These are phyloP conservation scores for Meliscaeva auricollis DNA, from an alignment of 2,888 invertebrate genomes.

Conservation along the genomic window DNA sequence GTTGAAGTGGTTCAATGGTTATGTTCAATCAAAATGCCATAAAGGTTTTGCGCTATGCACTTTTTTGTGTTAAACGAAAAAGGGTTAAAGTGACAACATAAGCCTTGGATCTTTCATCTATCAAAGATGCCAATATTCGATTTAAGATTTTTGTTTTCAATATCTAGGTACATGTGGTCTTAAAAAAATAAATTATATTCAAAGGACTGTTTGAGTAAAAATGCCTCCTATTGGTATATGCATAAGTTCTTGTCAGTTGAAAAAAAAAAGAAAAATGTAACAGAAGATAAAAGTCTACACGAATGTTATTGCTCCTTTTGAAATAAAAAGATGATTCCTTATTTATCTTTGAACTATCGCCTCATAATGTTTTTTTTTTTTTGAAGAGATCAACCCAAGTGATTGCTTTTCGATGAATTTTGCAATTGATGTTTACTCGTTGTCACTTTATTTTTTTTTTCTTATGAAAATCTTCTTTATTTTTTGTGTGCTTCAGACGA, in stretches of 20 bases:
- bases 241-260: not conserved
- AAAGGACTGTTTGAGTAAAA: slow-evolving; percentile 24
- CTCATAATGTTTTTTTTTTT: slow-evolving; percentile 31
- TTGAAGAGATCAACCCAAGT: slow-evolving; percentile 56
- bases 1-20: slow-evolving; percentile 7
- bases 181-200: slow-evolving; percentile 59
- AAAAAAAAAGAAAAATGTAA: slow-evolving; percentile 1
- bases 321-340: not conserved
- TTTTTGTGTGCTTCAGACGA: not conserved
- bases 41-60: slow-evolving; percentile 4
- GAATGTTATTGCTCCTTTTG: slow-evolving; percentile 58
- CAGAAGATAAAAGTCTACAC: slow-evolving; percentile 20
- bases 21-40: slow-evolving; percentile 18
- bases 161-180: slow-evolving; percentile 50
- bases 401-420: slow-evolving; percentile 52
- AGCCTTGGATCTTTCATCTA: not conserved
- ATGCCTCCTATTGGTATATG: slow-evolving; percentile 7
- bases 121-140: not conserved
- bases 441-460: slow-evolving; percentile 5
- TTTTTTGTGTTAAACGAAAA: not conserved
- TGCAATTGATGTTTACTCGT: slow-evolving; percentile 43
- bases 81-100: slow-evolving; percentile 22
- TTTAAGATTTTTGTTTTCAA: slow-evolving; percentile 6
- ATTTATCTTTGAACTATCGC: slow-evolving; percentile 52
- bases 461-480: not conserved